These are phyloP conservation scores for Dasypogon diadema DNA, from an alignment of 2,888 invertebrate species.

Conservation along the genomic window DNA sequence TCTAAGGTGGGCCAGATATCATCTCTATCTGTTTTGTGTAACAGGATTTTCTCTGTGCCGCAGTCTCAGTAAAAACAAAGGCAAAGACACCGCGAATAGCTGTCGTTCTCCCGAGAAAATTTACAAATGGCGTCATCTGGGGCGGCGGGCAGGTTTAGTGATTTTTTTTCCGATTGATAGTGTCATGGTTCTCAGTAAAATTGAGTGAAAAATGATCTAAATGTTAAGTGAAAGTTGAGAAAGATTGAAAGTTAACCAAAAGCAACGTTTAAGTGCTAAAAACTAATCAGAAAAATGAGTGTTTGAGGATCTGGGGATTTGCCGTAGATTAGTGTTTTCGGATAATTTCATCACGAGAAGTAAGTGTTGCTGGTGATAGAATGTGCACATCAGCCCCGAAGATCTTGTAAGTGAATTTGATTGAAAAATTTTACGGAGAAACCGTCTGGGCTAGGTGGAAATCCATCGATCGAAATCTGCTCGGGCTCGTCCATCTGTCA, in stretches of 20 bases:
- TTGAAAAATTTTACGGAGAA: not conserved
- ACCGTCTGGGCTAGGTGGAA: conserved; percentile 31
- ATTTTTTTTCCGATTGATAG: conserved; percentile 41
- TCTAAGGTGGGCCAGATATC: too few species aligned
- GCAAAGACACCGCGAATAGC: conserved; percentile 2
- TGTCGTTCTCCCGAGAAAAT: conserved; percentile 46
- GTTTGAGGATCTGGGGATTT: conserved; percentile 1
- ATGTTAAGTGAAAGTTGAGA: conserved; percentile 7
- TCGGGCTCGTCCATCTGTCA: conserved; percentile 34
- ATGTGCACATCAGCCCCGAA: not conserved
- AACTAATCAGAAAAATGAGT: conserved; percentile 11
- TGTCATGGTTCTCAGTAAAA: conserved; percentile 18
- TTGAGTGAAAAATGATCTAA: conserved; percentile 1
- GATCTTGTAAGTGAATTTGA: not conserved
- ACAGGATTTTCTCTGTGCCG: too few species aligned
- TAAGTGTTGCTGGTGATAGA: conserved; percentile 4
- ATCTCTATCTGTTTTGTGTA: too few species aligned
- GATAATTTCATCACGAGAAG: conserved; percentile 36
- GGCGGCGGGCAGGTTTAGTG: conserved; percentile 42
- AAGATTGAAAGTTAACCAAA: not conserved
- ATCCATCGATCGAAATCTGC: conserved; percentile 43
- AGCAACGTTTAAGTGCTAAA: not conserved
- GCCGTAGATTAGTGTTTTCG: conserved; percentile 19
- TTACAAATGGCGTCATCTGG: conserved; percentile 52
- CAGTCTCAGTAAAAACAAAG: too few species aligned